Evolutionary conservation across 2,797 vertebrate genomes (phyloP), one percentile per base, ranked within the genome.

Genomic region (Onychomys torridus): DNA sequence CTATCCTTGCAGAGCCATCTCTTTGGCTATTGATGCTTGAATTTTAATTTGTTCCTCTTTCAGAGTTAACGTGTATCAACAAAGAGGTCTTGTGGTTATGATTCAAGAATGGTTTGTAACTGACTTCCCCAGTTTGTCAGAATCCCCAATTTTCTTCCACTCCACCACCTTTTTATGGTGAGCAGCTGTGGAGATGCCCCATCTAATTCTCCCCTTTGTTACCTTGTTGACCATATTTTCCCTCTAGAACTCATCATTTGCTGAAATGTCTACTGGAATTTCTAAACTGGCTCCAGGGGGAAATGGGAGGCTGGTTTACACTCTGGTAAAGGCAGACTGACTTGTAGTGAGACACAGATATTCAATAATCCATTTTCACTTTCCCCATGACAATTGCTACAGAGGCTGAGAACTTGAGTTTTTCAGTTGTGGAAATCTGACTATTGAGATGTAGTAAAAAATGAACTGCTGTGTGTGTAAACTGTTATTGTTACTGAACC

Each of bases 21-120:
- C 25, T 55, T 32, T 55, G 10, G 1, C 52, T 73, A 40, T 57
- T 57, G 57, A 21, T 73, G 34, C 14, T 40, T 21, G 52, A 17
- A 73, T 21, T 92, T 92, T 76, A 49, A 84, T 93, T 85, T 46
- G 84, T 92, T 16, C 40, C 78, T 1, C 76, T 27, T 83, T 95
- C 57, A 12, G 9, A 83, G n/a, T 14, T 6, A 79, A 37, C 46
- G 34, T 77, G 13, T 77, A n/a, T 4, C 49, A 93, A 87, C 21
- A 9, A 75, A 71, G 63, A 52, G 34, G 75, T 7, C 27, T 19
- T 13, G 17, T 69, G 9, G 3, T 85, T 89, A 7, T 27, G 57
- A 19, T 49, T 81, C 32, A 1, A 25, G 59, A 78, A 46, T 92
- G 17, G 76, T 78, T 32, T 93, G 65, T 21, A 79, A 17, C 65